Evolutionary conservation across 2,888 invertebrate species (phyloP).

Genomic region (Hecatera dysodea): DNA sequence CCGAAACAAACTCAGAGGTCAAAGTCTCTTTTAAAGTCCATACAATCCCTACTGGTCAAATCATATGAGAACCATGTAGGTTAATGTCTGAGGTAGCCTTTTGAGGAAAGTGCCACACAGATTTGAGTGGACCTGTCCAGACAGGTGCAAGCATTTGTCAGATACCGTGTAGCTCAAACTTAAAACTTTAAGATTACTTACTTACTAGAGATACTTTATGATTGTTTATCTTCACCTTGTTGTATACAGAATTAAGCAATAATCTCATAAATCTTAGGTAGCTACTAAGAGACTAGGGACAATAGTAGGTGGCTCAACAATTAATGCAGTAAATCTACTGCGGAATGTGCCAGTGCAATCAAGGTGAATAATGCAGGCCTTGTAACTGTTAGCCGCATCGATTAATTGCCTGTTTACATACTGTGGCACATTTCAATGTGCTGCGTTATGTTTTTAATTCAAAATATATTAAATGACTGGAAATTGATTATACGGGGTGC

Average conservation of each 20-base stretch:
- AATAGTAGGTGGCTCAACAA: slow-evolving; percentile 18
- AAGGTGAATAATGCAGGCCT: slow-evolving; percentile 39
- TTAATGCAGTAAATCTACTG: slow-evolving; percentile 26
- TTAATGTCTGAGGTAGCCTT: too few species aligned
- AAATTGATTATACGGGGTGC: too few species aligned
- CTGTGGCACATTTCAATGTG: neutral
- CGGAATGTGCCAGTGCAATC: slow-evolving; percentile 42
- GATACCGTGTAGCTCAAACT: too few species aligned
- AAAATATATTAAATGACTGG: neutral
- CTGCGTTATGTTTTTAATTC: neutral
- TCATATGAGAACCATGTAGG: too few species aligned
- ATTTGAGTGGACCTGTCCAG: too few species aligned
- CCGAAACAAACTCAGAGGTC: too few species aligned
- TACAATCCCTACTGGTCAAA: too few species aligned
- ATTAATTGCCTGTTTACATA: slow-evolving; percentile 17
- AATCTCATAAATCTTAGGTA: neutral
- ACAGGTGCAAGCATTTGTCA: too few species aligned
- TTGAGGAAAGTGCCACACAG: too few species aligned
- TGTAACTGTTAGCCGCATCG: slow-evolving; percentile 31
- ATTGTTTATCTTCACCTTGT: neutral
- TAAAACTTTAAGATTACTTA: too few species aligned
- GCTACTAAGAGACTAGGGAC: neutral
- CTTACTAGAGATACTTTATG: too few species aligned
- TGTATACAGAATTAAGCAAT: neutral
- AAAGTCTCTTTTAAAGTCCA: too few species aligned